phyloP scores from a whole-genome alignment of 2,888 invertebrate species.

The Volucella bombylans region DNA sequence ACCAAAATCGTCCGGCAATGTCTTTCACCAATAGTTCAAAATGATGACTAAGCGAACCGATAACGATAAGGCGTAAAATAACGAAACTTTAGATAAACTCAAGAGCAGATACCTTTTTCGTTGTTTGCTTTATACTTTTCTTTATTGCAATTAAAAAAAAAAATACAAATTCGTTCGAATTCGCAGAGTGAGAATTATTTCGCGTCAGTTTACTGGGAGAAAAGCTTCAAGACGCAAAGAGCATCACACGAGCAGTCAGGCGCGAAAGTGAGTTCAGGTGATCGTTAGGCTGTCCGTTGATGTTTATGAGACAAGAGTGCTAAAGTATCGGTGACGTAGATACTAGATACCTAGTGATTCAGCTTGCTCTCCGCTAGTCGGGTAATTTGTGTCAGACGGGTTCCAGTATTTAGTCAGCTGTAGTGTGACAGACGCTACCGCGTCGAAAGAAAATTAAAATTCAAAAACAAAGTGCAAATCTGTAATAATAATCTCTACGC shows the following conservation, averaged over 20 bases:
- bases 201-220: conserved; percentile 40
- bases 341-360: conserved; percentile 36
- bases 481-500: background rate
- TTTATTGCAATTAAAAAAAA: conserved; percentile 25
- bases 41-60: conserved; percentile 41
- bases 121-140: conserved; percentile 18
- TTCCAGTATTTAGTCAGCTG: conserved; percentile 40
- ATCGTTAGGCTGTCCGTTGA: conserved; percentile 18
- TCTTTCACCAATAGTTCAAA: conserved; percentile 23
- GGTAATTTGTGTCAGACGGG: conserved; percentile 15
- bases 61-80: conserved; percentile 42
- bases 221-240: conserved; percentile 39
- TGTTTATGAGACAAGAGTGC: conserved; percentile 4
- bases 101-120: conserved; percentile 24
- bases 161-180: conserved; percentile 23
- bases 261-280: conserved; percentile 25
- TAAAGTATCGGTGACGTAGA: conserved; percentile 42
- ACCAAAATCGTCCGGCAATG: conserved; percentile 30
- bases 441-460: background rate
- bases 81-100: conserved; percentile 41
- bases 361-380: conserved; percentile 4
- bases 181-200: conserved; percentile 25
- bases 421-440: conserved; percentile 27
- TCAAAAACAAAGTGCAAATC: background rate
- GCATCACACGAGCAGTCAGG: conserved; percentile 10